phyloP scores from a whole-genome alignment of 2,888 invertebrate species.

The Cataglyphis rosenhaueri region DNA sequence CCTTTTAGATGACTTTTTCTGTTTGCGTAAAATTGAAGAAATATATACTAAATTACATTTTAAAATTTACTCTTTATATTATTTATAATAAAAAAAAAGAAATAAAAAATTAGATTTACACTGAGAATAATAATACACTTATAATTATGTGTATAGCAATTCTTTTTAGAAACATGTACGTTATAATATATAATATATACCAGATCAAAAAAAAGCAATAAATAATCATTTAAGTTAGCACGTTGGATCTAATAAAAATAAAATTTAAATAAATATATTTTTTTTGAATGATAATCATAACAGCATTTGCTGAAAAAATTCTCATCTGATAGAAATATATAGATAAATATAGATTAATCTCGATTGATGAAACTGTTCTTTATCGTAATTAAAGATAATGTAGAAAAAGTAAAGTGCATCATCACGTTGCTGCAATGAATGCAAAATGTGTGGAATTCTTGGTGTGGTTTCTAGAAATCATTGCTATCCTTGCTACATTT shows the following conservation, averaged over 20 bases:
- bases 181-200: background rate
- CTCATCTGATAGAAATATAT: background rate
- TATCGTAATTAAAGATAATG: conserved; percentile 19
- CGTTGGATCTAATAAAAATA: background rate
- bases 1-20: background rate
- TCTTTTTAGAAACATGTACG: background rate
- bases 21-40: background rate
- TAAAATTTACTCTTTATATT: background rate
- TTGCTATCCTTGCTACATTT: background rate
- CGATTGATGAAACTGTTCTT: background rate
- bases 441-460: background rate
- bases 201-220: background rate
- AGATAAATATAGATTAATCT: background rate
- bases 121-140: no score
- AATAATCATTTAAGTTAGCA: background rate
- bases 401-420: background rate
- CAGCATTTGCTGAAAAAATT: background rate
- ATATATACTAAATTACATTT: background rate
- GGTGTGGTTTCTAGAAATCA: background rate
- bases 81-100: background rate
- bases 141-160: no score
- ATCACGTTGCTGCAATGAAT: background rate
- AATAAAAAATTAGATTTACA: no score
- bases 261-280: background rate
- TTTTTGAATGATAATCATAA: background rate